Evolutionary conservation across 1,140 invertebrate genomes (phyloP), one percentile per base, ranked within the genome.

Genomic region (Amphibalanus amphitrite): DNA sequence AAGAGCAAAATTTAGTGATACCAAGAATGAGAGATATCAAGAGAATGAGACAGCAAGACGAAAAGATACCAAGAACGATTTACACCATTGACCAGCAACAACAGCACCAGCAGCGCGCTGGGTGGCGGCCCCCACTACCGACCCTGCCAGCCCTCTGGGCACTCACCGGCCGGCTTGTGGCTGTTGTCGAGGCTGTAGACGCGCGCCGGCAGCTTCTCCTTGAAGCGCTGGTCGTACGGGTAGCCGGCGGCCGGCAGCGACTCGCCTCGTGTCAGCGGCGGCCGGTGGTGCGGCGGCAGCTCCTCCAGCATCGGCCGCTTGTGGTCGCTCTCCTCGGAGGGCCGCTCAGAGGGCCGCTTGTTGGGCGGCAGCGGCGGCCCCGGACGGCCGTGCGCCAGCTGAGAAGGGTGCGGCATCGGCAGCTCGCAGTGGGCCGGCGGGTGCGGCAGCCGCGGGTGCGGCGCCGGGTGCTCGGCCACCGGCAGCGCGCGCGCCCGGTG

Each of bases 181-280:
- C 47, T 23, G 47, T 13, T 59, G 65, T 67, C 65, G 6, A 67
- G 65, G 0, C n/a, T 28, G 65, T 67, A 67, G 23, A 67, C 65
- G 23, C 65, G 65, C 23, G 23, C 8, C 23, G 28, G 26, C 26
- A 28, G 65, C 65, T 28, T 26, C 28, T 67, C 65, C 28, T 67
- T 67, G 65, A 28, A 26, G 65, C 28, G 69, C 75, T 79, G 90
- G 91, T 67, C 87, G 87, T 30, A 88, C 87, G 25, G 87, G 86
- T 29, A 90, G 79, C 87, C 88, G 25, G 92, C 89, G 38, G 90
- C 87, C 0, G 93, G 92, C 74, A 97, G 81, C 25, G 91, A 94
- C 75, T 97, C 94, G 10, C 93, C 92, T 38, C 92, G 83, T 3
- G 91, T 92, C n/a, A 95, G 82, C 0, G 91, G 91, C n/a, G 92